Percentiles rank a stretch among this genome's conserved stretches.
These are phyloP conservation scores for Oplegnathus fasciatus DNA, from an alignment of 2,113 vertebrate species.

Conservation along the genomic window DNA sequence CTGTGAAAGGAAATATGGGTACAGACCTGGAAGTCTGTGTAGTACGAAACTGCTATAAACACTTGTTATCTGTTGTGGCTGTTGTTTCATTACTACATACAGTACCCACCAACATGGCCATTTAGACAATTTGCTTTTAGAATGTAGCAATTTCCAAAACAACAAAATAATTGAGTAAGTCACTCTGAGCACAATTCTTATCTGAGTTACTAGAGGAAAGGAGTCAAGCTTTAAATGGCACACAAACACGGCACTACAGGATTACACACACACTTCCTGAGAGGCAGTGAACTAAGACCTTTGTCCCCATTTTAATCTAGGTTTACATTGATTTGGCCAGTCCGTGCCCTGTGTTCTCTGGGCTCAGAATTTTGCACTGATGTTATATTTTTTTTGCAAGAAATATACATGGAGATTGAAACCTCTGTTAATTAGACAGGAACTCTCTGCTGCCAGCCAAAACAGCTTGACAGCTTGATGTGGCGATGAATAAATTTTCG, in stretches of 20 bases:
- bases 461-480: not conserved
- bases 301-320: not conserved
- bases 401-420: not conserved
- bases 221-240: slow-evolving; percentile 2
- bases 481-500: not conserved
- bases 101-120: not conserved
- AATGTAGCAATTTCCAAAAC: slow-evolving; percentile 2
- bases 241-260: not conserved
- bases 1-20: not conserved
- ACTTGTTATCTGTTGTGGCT: slow-evolving; percentile 5
- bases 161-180: slow-evolving; percentile 14
- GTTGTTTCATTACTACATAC: slow-evolving; percentile 2
- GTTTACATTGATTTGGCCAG: not conserved
- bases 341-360: not conserved
- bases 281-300: not conserved
- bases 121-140: slow-evolving; percentile 2
- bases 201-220: not conserved
- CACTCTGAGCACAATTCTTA: not conserved
- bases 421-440: not conserved
- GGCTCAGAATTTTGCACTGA: not conserved
- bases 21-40: not conserved
- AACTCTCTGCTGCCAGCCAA: not conserved
- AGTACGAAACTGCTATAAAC: not conserved
- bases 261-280: not conserved
- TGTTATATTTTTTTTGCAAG: not conserved